Evolutionary conservation across 2,797 vertebrate species (phyloP).

Genomic region (Chaetophractus vellerosus): DNA sequence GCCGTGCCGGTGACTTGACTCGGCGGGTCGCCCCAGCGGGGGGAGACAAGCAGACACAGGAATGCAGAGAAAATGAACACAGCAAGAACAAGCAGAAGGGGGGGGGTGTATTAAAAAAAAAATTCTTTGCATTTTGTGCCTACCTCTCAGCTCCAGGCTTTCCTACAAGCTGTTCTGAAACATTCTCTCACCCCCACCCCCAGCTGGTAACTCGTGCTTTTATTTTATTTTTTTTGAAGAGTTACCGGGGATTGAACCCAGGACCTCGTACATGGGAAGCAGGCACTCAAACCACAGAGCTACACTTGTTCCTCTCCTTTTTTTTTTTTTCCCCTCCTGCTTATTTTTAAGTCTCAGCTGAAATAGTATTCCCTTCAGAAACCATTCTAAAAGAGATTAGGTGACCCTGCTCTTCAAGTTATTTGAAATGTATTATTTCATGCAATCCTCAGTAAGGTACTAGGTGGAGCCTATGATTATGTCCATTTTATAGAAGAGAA

Average conservation of each 20-base stretch:
- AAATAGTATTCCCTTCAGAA: constrained; percentile 36
- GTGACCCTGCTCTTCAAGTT: background rate
- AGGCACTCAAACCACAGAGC: no score
- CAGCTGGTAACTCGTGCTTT: background rate
- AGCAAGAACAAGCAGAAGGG: no score
- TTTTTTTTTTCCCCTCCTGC: background rate
- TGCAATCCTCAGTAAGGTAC: background rate
- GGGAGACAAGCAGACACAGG: no score
- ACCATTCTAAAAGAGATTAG: background rate
- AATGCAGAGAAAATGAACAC: no score
- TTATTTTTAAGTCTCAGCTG: background rate
- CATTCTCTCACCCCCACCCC: background rate
- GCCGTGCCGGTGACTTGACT: no score
- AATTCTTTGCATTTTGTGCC: background rate
- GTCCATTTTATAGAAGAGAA: background rate
- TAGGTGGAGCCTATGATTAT: background rate
- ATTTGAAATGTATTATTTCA: background rate
- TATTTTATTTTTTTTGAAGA: no score
- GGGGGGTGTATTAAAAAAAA: no score
- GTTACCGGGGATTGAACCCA: no score
- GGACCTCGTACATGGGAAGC: no score
- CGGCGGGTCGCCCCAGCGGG: no score
- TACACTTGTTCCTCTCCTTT: no score
- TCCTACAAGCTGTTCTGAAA: no score
- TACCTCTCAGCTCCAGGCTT: background rate